Evolutionary conservation across 2,797 vertebrate genomes (phyloP).

Genomic region (Manis javanica): DNA sequence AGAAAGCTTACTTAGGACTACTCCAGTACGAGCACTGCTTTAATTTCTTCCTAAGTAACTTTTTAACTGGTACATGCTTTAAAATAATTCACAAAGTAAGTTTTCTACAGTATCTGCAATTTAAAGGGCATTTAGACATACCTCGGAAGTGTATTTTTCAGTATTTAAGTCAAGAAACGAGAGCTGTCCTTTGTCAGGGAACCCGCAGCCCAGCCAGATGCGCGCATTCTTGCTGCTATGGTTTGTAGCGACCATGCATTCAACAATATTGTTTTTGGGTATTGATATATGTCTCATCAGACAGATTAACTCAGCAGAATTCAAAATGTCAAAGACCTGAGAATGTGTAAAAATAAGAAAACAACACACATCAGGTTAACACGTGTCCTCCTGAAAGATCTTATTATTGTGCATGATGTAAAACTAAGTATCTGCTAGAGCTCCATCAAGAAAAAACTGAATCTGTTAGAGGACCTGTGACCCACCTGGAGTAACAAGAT

Average conservation of each 20-base stretch:
- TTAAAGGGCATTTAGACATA: constrained; percentile 76
- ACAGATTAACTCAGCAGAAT: constrained; percentile 93
- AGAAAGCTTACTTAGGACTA: background rate
- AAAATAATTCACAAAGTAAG: background rate
- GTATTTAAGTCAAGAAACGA: constrained; percentile 90
- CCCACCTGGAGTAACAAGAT: background rate
- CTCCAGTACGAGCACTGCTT: background rate
- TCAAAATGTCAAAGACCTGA: constrained; percentile 95
- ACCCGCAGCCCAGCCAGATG: constrained; percentile 94
- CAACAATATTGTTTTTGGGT: constrained; percentile 85
- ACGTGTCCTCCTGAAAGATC: background rate
- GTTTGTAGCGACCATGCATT: constrained; percentile 90
- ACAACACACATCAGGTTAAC: background rate
- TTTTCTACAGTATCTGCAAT: background rate
- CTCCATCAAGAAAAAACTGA: background rate
- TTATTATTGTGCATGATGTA: background rate
- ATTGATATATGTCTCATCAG: constrained; percentile 91
- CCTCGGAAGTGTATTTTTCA: constrained; percentile 88
- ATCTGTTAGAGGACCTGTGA: background rate
- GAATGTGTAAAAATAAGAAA: constrained; percentile 57
- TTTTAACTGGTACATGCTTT: background rate
- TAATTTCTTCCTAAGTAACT: background rate
- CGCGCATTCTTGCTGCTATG: constrained; percentile 80
- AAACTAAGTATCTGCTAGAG: background rate
- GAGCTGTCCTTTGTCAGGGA: constrained; percentile 89